Percentiles rank a stretch among this genome's conserved stretches.
These are phyloP conservation scores for Nibea coibor DNA, from an alignment of 2,113 vertebrate genomes.

Conservation along the genomic window DNA sequence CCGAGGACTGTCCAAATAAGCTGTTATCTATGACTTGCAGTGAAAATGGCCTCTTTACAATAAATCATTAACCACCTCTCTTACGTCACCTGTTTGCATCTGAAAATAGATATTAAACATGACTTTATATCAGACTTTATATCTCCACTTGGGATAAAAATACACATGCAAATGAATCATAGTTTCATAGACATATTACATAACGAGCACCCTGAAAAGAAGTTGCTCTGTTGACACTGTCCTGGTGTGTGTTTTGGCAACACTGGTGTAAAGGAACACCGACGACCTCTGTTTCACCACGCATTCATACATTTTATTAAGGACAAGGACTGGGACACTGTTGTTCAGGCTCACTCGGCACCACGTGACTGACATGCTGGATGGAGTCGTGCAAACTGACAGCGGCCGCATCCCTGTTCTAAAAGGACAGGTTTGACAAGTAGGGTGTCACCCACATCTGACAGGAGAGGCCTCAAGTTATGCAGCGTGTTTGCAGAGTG, in stretches of 20 bases:
- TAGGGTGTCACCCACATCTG: neutral
- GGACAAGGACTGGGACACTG: no score
- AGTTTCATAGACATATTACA: neutral
- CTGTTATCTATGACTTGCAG: neutral
- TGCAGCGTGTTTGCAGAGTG: neutral
- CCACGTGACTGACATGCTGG: neutral
- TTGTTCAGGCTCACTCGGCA: neutral
- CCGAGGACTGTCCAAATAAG: no score
- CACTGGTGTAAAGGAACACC: neutral
- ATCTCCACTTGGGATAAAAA: neutral
- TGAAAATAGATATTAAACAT: neutral
- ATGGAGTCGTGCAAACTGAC: neutral
- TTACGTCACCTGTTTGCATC: neutral
- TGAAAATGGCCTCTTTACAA: neutral
- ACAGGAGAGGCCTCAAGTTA: neutral
- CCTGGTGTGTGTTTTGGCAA: neutral
- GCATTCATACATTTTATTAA: neutral
- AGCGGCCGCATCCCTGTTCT: neutral
- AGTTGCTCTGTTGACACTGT: neutral
- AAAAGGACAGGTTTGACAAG: conserved; percentile 26
- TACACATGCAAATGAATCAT: neutral
- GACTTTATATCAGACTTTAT: neutral
- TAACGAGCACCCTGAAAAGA: neutral
- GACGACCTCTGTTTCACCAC: neutral
- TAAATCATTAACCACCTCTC: neutral